Evolutionary conservation across 2,113 vertebrate genomes (phyloP).

Genomic region (Orycteropus afer): DNA sequence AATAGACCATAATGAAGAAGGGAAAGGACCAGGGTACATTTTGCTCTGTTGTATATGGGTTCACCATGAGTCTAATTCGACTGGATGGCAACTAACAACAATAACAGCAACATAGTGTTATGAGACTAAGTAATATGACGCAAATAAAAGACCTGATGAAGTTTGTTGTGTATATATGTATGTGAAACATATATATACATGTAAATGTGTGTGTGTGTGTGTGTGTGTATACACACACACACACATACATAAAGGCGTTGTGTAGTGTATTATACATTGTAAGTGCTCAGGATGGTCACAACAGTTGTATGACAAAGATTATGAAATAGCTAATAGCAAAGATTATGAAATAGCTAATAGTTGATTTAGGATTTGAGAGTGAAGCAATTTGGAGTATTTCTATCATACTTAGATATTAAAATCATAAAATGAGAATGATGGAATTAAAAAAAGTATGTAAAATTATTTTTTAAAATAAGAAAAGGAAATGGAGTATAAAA

Average conservation of each 20-base stretch:
- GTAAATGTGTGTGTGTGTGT: background rate
- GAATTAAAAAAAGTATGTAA: too few species aligned
- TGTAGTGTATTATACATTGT: background rate
- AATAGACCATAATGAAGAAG: too few species aligned
- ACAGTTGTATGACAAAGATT: background rate
- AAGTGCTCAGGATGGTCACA: background rate
- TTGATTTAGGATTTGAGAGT: background rate
- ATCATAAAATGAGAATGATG: background rate
- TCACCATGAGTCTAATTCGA: too few species aligned
- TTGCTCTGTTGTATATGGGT: too few species aligned
- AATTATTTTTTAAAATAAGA: background rate
- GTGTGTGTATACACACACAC: background rate
- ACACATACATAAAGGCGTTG: too few species aligned
- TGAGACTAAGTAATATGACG: background rate
- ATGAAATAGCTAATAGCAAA: background rate
- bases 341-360: too few species aligned
- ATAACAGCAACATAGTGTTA: too few species aligned
- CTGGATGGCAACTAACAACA: too few species aligned
- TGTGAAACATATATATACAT: background rate
- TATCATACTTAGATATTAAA: background rate
- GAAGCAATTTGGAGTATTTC: background rate
- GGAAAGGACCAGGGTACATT: too few species aligned
- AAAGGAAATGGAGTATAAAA: background rate
- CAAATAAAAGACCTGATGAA: background rate
- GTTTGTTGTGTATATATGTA: background rate